Evolutionary conservation across 2,888 invertebrate genomes (phyloP), one percentile per base, ranked within the genome.

Genomic region (Cryptocephalus moraei): DNA sequence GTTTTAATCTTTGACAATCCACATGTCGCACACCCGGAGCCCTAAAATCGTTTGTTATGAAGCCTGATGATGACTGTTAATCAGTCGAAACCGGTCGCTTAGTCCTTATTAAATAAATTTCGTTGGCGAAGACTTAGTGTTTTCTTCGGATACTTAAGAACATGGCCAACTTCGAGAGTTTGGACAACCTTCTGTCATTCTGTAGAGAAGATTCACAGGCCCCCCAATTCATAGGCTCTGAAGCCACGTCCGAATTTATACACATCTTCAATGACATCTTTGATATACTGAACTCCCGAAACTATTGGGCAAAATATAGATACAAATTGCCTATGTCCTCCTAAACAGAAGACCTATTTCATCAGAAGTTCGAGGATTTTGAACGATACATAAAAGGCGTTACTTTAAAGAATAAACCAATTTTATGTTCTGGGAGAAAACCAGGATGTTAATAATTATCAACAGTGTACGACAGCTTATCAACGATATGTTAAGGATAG

Each of bases 361-460:
- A 42, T 13, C 33, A 33, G 22, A 44, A 32, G 14, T 31, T 49
- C 13, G 33, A 44, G 31, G 31, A 47, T 12, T 9, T 31, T 1
- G 36, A 6, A 39, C 32, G 9, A 9, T 50, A 50, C 22, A 47
- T 48, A 32, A 33, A 14, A n/a, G 11, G 14, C 12, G 32, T 49
- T n/a, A 44, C 12, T 31, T 32, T 47, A 31, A 34, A 32, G 12
- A 32, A 39, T 44, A 44, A 10, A 14, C 40, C 40, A 6, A 33
- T 49, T 40, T 42, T 47, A 32, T 9, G 43, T 11, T 44, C 44
- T 11, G 13, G 12, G 11, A 44, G 40, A 42, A 50, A 49, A 45
- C 48, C 48, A 14, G 51, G 50, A 1, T 52, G 33, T 32, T 52
- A 14, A 39, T 54, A 31, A 45, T 41, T 13, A 48, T 53, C n/a